Evolutionary conservation across 2,113 vertebrate genomes (phyloP).

Genomic region (Salvelinus alpinus): DNA sequence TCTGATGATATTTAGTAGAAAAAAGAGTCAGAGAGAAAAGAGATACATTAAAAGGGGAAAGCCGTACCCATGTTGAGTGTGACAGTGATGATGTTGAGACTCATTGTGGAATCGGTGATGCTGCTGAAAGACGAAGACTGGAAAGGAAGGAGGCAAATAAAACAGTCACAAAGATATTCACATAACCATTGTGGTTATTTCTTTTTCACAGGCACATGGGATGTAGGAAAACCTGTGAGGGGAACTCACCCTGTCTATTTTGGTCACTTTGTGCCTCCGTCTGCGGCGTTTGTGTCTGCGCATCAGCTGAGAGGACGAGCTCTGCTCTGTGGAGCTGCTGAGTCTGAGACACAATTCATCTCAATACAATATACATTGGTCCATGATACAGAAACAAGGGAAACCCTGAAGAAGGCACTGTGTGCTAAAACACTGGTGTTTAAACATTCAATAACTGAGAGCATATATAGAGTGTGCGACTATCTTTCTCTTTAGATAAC

Average conservation of each 20-base stretch:
- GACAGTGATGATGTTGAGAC: constrained; percentile 97
- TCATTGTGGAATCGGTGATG: constrained; percentile 99
- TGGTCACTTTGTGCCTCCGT: constrained; percentile 91
- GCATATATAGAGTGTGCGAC: constrained; percentile 85
- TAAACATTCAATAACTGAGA: background rate
- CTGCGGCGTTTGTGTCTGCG: constrained; percentile 91
- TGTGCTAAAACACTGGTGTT: no score
- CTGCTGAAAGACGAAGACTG: constrained; percentile 99
- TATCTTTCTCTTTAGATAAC: constrained; percentile 66
- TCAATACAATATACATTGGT: no score
- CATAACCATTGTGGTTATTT: background rate
- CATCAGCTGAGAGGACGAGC: constrained; percentile 91
- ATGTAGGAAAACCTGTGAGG: background rate
- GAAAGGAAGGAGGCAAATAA: constrained; percentile 16
- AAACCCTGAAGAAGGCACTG: no score
- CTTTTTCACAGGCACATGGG: background rate
- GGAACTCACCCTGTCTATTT: constrained; percentile 87
- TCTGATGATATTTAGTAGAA: no score
- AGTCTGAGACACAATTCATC: constrained; percentile 68
- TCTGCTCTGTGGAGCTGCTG: constrained; percentile 95
- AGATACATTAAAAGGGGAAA: background rate
- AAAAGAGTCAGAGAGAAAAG: background rate
- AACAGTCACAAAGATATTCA: background rate
- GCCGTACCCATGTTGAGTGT: constrained; percentile 97
- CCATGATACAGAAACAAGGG: background rate